Evolutionary conservation across 2,888 invertebrate genomes (phyloP), one percentile per base, ranked within the genome.

Genomic region (Tromatobia lineatoria): DNA sequence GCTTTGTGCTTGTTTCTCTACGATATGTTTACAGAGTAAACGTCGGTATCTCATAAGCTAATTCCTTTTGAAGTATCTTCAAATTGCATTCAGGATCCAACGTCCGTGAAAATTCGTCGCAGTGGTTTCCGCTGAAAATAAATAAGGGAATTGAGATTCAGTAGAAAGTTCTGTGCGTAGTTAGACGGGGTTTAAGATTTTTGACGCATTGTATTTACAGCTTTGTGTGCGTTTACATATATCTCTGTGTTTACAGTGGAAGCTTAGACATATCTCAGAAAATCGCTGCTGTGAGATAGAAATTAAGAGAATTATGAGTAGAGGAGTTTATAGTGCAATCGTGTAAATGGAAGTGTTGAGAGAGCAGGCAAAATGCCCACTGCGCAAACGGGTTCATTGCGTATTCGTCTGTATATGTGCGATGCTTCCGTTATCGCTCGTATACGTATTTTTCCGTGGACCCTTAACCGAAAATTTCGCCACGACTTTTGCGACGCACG

Each of bases 341-440:
- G 50, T 29, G 45, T 74, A 74, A 74, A 61, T 50, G 50, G 47
- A 47, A 29, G 34, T 25, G 42, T 18, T 57, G 11, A 47, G 29
- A 13, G 34, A 29, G 57, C 75, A 75, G 89, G 89, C 89, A 90
- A 76, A 84, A 64, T 91, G 89, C 90, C 91, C 89, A 88, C 86
- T 90, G 86, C 89, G 89, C 80, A 85, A 87, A 78, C 77, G 77
- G 85, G 67, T 57, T 61, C 67, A 64, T 10, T 78, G 38, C 45
- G 66, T n/a, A 64, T 20, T 77, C 66, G 52, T 25, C 20, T 4
- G 11, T 69, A 29, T 61, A 23, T 34, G 23, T 45, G 61, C 52
- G 59, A 34, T 57, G 47, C 45, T 67, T 25, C 13, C 64, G 59
- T 70, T 67, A 73, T 61, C 76, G 54, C n/a, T 18, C 15, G 34